Base-by-base conservation (phyloP, 2,113 vertebrate species). In the Sinosuthora webbiana region DNA sequence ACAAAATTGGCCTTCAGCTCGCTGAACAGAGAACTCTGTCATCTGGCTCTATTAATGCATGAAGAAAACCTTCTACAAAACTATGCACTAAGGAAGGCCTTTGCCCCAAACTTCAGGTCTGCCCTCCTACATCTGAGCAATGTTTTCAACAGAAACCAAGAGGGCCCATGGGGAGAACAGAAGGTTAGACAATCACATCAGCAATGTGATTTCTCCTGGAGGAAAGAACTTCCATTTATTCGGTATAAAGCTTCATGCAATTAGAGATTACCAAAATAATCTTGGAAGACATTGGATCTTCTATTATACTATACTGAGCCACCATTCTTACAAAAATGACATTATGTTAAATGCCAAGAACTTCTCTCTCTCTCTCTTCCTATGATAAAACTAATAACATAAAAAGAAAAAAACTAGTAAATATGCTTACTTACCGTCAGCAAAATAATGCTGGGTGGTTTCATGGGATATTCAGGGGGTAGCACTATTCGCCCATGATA, bases 391-490 rank as follows among this genome's bases (percentile, higher is more conserved):
- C 0, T 28, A 20, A 23, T 25, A 27, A 37, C 0, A 1, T 25
- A 35, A 42, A 80, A 91, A 80, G 4, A 5, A n/a, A 63, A 60
- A 83, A 68, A 28, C 2, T 10, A 30, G 30, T 59, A 78, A 93
- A 57, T 22, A 27, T 41, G 56, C 89, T 99, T 98, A 99, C 99
- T 99, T 98, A 99, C 99, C 27, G 99, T 99, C 86, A 99, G 98
- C 22, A 99, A 97, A 96, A 99, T 99, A 97, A 99, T 99, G 98
- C 99, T 99, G 73, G 99, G 99, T 78, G 99, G 99, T 94, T 99
- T 99, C 99, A 99, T 99, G 53, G 99, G 99, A 93, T 99, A 99
- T 76, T 99, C 99, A 27, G 99, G 99, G 33, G 99, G 99, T 3
- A 99, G 98, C 13, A 99, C 98, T 68, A 99, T 99, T 96, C 99